Evolutionary conservation across 2,113 vertebrate genomes (phyloP), one percentile per base, ranked within the genome.

Genomic region (Bubo blakistoni): DNA sequence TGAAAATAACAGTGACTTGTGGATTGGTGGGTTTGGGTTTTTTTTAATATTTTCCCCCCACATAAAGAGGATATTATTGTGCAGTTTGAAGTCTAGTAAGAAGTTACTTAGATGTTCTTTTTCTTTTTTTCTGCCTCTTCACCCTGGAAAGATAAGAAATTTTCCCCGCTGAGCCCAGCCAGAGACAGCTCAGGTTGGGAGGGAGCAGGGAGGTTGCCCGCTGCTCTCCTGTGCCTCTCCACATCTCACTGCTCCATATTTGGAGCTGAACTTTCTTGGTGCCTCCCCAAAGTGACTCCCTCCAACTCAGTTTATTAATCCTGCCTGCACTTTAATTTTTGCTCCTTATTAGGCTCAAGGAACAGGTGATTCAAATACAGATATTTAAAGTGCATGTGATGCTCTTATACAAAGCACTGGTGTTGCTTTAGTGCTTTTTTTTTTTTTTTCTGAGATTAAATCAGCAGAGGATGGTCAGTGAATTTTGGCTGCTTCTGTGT

Each of bases 401-500:
- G 1, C 25, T 78, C 38, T 71, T 36, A 18, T 7, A 63, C 36
- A 51, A 78, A 67, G 6, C 4, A 0, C 15, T 78, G 26, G 24
- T 57, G 57, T 7, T 71, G 25, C 18, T 71, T n/a, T 13, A 74
- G n/a, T 67, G 17, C 2, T 38, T 46, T 62, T 25, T 47, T 38
- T 13, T 58, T 20, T 32, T 3, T 11, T 38, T 51, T 38, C 36
- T 16, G 44, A 51, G 61, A 42, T 65, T 21, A 61, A 89, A 69
- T 82, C 47, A 44, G 74, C 44, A 57, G 70, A 76, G 55, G 62
- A 79, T 55, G 81, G 69, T 61, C 86, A 77, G 38, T 66, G 44
- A 65, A 34, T 94, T 94, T 87, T 88, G 81, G 38, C 84, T 96
- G 62, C 55, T 65, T 80, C 24, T 92, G 29, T 90, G 62, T 93